These are phyloP conservation scores for Mycalesis mineus DNA, from an alignment of 2,888 invertebrate species.

Conservation along the genomic window DNA sequence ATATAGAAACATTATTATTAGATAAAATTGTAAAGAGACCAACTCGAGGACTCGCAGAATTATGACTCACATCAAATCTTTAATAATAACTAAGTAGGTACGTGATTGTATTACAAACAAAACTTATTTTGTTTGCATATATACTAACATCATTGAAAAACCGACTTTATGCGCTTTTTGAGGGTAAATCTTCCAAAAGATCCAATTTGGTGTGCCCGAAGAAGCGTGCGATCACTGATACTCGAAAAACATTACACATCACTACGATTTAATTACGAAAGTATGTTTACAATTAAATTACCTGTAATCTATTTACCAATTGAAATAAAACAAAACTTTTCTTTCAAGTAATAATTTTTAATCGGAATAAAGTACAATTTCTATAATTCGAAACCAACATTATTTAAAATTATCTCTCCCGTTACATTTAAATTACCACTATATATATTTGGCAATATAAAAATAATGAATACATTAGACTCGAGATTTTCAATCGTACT, in stretches of 20 bases:
- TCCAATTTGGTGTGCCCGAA: too few species aligned
- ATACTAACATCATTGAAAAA: too few species aligned
- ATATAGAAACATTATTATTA: neutral
- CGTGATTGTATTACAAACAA: too few species aligned
- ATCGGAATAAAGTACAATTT: constrained; percentile 42
- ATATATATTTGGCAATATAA: constrained; percentile 77
- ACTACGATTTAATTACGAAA: too few species aligned
- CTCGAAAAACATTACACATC: too few species aligned
- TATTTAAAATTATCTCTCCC: constrained; percentile 61
- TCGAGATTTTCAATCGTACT: constrained; percentile 63
- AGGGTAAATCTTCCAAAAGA: too few species aligned
- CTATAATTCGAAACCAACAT: constrained; percentile 64
- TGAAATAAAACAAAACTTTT: constrained; percentile 10
- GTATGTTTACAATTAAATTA: too few species aligned
- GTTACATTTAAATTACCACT: constrained; percentile 66
- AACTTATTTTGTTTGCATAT: too few species aligned
- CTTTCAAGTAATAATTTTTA: constrained; percentile 35
- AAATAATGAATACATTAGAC: constrained; percentile 74
- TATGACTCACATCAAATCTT: neutral
- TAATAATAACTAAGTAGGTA: neutral
- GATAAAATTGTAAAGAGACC: neutral
- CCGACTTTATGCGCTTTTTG: too few species aligned
- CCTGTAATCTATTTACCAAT: neutral
- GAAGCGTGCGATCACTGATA: too few species aligned
- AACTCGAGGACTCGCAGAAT: neutral